Percentiles rank a stretch among this genome's conserved stretches.
Evolutionary conservation across 2,888 invertebrate genomes (phyloP).

Genomic region (Herminia tarsipennalis): DNA sequence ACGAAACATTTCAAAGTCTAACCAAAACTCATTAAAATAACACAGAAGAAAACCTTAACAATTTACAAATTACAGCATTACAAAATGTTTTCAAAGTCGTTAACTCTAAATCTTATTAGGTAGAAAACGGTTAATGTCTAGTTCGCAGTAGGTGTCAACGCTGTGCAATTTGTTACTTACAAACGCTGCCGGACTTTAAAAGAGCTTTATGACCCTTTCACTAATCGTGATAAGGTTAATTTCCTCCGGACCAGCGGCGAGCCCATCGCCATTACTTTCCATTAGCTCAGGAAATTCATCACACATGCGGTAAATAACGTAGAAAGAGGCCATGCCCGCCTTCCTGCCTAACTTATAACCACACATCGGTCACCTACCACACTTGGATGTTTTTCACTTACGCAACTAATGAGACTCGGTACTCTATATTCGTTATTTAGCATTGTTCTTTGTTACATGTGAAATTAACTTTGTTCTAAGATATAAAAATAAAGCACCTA

Average conservation of each 20-base stretch:
- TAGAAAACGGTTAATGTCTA: too few relatives aligned
- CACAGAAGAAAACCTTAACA: too few relatives aligned
- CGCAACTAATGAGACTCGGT: slow-evolving; percentile 55
- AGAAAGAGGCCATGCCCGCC: slow-evolving; percentile 33
- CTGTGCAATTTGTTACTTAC: slow-evolving; percentile 11
- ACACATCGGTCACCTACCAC: slow-evolving; percentile 58
- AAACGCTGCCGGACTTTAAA: slow-evolving; percentile 50
- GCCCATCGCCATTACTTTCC: slow-evolving; percentile 54
- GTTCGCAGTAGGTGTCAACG: background rate
- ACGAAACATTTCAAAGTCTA: too few relatives aligned
- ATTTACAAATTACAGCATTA: too few relatives aligned
- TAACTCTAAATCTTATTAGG: too few relatives aligned
- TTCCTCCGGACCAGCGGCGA: slow-evolving; percentile 46
- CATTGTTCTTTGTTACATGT: slow-evolving; percentile 51
- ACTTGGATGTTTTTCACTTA: slow-evolving; percentile 54
- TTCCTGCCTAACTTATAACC: slow-evolving; percentile 47
- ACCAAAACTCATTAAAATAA: too few relatives aligned
- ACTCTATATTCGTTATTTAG: slow-evolving; percentile 53
- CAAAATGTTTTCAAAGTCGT: too few relatives aligned
- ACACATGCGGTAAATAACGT: slow-evolving; percentile 46
- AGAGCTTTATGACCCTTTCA: slow-evolving; percentile 46
- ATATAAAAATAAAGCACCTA: slow-evolving; percentile 3
- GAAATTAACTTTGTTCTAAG: slow-evolving; percentile 37
- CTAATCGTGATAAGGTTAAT: slow-evolving; percentile 51
- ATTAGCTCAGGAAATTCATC: slow-evolving; percentile 59